Percentiles rank a stretch among this genome's conserved stretches.
Conservation (phyloP, 2,113 vertebrate genomes). For the Cisticola juncidis region DNA sequence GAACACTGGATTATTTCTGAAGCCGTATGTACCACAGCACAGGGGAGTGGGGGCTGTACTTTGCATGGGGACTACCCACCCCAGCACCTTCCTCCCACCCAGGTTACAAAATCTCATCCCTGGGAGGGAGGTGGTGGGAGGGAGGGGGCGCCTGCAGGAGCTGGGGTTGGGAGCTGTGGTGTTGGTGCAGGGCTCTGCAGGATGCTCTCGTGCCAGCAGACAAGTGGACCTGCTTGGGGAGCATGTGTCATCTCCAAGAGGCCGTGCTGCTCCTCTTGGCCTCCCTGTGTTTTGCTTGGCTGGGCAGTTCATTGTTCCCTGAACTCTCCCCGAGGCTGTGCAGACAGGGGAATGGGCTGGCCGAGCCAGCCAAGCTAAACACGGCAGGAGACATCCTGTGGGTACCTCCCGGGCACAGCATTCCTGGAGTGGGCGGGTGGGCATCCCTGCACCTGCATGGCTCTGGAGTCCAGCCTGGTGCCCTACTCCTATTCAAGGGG, state of each 20-base stretch:
- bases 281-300: not conserved
- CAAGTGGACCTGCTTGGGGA: not conserved
- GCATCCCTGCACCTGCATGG: not conserved
- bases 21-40: rapidly evolving
- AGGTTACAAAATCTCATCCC: not conserved
- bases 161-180: rapidly evolving
- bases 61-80: rapidly evolving
- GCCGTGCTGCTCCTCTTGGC: not conserved
- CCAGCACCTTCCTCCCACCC: not conserved
- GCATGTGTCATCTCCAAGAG: not conserved
- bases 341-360: not conserved
- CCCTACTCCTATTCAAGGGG: rapidly evolving
- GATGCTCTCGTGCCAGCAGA: not conserved
- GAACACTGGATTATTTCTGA: not conserved
- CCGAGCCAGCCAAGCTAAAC: not conserved
- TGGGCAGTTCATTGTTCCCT: not conserved
- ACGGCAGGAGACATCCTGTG: not conserved
- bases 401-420: not conserved
- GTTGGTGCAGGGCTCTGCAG: not conserved
- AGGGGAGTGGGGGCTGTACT: rapidly evolving
- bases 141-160: not conserved
- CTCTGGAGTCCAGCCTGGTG: not conserved
- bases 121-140: not conserved
- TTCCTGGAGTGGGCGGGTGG: rapidly evolving
- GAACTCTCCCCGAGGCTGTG: not conserved